A percentile compares a stretch with the other conserved stretches of the same genome.
Evolutionary conservation across 2,888 invertebrate species (phyloP).

Genomic region (Acleris sparsana): DNA sequence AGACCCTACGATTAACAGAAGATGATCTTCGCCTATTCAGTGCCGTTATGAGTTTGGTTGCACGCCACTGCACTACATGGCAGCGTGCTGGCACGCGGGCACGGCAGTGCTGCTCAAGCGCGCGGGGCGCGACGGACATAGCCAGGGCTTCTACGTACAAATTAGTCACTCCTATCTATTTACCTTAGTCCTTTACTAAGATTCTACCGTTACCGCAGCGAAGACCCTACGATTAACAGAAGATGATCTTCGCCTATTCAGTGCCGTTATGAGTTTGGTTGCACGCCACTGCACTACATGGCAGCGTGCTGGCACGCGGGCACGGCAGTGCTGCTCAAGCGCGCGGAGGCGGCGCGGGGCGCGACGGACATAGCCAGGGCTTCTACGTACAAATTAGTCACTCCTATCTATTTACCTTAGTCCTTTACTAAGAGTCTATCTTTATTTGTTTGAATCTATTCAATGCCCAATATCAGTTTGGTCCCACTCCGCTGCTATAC

Average conservation of each 20-base stretch:
- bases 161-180: too few species aligned
- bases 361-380: constrained; percentile 45
- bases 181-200: too few species aligned
- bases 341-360: constrained; percentile 91
- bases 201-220: too few species aligned
- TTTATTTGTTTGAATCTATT: constrained; percentile 7
- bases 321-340: constrained; percentile 88
- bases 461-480: constrained; percentile 39
- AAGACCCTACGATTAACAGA: too few species aligned
- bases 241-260: too few species aligned
- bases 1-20: too few species aligned
- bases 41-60: constrained; percentile 52
- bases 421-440: too few species aligned
- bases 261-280: constrained; percentile 47
- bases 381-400: constrained; percentile 48
- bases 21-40: too few species aligned
- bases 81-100: constrained; percentile 85
- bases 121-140: too few species aligned
- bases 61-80: constrained; percentile 94
- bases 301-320: constrained; percentile 90
- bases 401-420: too few species aligned
- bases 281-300: constrained; percentile 93
- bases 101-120: constrained; percentile 54
- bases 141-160: constrained; percentile 55
- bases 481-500: constrained; percentile 92